Evolutionary conservation across 2,888 invertebrate species (phyloP).

Genomic region (Platypus cylindrus): DNA sequence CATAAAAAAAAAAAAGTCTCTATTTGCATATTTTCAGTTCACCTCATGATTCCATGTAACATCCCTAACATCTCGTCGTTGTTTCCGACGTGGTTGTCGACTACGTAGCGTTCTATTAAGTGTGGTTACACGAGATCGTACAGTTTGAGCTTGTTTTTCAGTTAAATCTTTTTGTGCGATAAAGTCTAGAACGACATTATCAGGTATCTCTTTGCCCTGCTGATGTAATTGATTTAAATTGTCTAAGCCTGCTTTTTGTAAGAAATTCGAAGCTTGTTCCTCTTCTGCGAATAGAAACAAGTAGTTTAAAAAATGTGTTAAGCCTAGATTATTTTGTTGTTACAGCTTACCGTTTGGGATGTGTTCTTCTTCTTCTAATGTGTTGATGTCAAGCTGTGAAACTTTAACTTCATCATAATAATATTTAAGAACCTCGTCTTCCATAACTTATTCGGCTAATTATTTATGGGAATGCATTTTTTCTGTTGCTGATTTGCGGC

Average conservation of each 20-base stretch:
- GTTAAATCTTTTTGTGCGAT: conserved; percentile 48
- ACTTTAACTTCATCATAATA: conserved; percentile 32
- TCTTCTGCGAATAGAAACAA: conserved; percentile 43
- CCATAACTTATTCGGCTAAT: conserved; percentile 19
- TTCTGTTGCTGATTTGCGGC: conserved; percentile 1
- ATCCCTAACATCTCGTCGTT: conserved; percentile 60
- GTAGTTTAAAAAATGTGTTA: not conserved
- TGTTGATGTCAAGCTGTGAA: conserved; percentile 24
- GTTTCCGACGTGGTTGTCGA: conserved; percentile 46
- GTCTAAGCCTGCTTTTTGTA: conserved; percentile 58
- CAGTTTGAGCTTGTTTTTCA: conserved; percentile 64
- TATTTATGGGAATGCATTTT: conserved; percentile 16
- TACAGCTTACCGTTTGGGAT: conserved; percentile 26
- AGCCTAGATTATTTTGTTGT: not conserved
- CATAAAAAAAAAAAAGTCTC: too few relatives aligned
- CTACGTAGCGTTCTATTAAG: conserved; percentile 64
- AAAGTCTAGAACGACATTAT: conserved; percentile 46
- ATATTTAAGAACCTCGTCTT: conserved; percentile 26
- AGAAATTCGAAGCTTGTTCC: conserved; percentile 65
- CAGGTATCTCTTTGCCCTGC: conserved; percentile 53
- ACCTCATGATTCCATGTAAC: conserved; percentile 75
- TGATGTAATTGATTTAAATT: conserved; percentile 58
- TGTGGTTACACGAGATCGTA: conserved; percentile 58
- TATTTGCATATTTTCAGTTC: conserved; percentile 15
- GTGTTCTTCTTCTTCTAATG: conserved; percentile 26